Base-by-base conservation (phyloP, 1,140 invertebrate genomes). In the Helicoverpa zea region DNA sequence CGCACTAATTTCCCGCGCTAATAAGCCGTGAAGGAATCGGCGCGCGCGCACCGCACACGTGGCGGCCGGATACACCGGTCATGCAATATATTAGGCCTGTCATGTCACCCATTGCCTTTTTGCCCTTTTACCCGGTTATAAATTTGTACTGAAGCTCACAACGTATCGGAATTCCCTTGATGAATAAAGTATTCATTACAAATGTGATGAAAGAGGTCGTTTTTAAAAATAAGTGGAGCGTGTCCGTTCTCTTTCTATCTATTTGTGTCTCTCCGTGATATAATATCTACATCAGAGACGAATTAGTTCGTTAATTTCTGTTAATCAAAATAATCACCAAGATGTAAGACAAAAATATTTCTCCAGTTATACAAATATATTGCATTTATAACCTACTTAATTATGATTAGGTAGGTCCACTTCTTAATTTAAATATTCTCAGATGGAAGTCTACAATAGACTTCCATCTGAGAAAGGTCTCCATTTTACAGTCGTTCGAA, bases 11-110 rank as follows among this genome's bases (percentile, higher is more conserved):
- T 88, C 84, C 83, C 78, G 80, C 52, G 84, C 81, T 88, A 91
- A 92, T 92, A 91, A 88, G 86, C 84, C 90, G 89, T 90, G 89
- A 89, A 89, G 86, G 72, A 80, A 76, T 72, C 81, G 83, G 74
- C 85, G 82, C 81, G 73, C 79, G 84, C 86, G 82, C 81, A 82
- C 80, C 85, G 76, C 89, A 89, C 86, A 89, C 88, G 85, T 85
- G 80, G 78, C 47, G 47, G 79, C 88, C 87, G 88, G 87, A 89
- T 87, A 87, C 83, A 79, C 76, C 49, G 52, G 64, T 16, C 68
- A 79, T 66, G 84, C 85, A 81, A 87, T 88, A 87, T 86, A 90
- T 88, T 88, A 86, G 79, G 83, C 66, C 84, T 87, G 86, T 89
- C 88, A 66, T 79, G 77, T 75, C 49, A 63, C 58, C 52, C 59